Evolutionary conservation across 2,797 vertebrate species (phyloP).

Genomic region (Amphiprion clarkii): DNA sequence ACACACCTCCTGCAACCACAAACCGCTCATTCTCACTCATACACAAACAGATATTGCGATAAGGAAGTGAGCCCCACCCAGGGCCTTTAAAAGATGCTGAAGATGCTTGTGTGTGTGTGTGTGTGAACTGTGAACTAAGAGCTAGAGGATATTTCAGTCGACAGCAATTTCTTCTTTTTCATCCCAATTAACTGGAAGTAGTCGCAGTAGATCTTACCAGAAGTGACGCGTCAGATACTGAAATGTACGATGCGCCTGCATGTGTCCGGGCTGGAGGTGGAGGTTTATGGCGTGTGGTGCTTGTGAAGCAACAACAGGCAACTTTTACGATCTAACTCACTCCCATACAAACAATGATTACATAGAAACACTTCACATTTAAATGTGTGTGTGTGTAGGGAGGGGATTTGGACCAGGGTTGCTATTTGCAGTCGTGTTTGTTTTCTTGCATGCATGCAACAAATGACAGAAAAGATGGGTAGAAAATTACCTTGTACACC

Average conservation of each 20-base stretch:
- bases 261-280: background rate
- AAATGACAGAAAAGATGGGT: background rate
- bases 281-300: background rate
- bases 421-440: background rate
- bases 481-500: conserved; percentile 92
- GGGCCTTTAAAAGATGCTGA: conserved; percentile 65
- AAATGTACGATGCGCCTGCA: background rate
- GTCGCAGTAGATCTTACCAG: conserved; percentile 13
- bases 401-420: background rate
- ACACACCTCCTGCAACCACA: conserved; percentile 61
- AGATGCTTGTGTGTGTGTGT: conserved; percentile 28
- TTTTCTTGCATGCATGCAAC: background rate
- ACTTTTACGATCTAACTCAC: background rate
- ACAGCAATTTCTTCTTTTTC: conserved; percentile 8
- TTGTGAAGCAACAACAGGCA: background rate
- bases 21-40: conserved; percentile 42
- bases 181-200: conserved; percentile 36
- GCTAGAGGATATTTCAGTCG: conserved; percentile 46
- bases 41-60: conserved; percentile 64
- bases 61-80: conserved; percentile 79
- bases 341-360: background rate
- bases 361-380: background rate
- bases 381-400: background rate
- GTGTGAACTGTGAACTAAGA: background rate
- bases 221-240: conserved; percentile 18